Conservation (phyloP, 1,140 invertebrate species). For the Drosophila nebulosa region DNA sequence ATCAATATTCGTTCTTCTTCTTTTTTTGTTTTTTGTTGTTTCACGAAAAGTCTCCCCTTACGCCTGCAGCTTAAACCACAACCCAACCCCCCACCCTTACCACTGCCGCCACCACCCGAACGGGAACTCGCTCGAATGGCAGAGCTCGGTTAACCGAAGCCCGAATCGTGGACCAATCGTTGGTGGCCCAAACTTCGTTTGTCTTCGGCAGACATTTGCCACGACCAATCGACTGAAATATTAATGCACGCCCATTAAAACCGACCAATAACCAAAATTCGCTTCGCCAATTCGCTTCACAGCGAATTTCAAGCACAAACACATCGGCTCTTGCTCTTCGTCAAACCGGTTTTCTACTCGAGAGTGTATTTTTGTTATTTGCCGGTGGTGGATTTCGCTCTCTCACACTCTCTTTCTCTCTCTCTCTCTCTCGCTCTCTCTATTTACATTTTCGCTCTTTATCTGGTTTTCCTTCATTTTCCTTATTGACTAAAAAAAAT, state of each 20-base stretch:
- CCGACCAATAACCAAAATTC: slow-evolving; percentile 16
- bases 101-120: slow-evolving; percentile 22
- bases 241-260: slow-evolving; percentile 3
- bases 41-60: slow-evolving; percentile 29
- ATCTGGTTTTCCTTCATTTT: slow-evolving; percentile 36
- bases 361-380: neutral
- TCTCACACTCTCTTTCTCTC: slow-evolving; percentile 3
- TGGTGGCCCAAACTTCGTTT: neutral
- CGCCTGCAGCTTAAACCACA: slow-evolving; percentile 6
- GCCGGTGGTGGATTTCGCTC: slow-evolving; percentile 6
- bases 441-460: neutral
- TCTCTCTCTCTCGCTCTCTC: slow-evolving; percentile 14
- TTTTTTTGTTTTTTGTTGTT: neutral
- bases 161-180: slow-evolving; percentile 12
- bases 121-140: slow-evolving; percentile 13
- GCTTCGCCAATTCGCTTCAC: slow-evolving; percentile 26
- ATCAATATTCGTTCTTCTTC: slow-evolving; percentile 48
- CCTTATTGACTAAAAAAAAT: neutral
- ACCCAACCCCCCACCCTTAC: slow-evolving; percentile 20
- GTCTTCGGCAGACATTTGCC: slow-evolving; percentile 5
- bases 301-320: slow-evolving; percentile 5
- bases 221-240: slow-evolving; percentile 9
- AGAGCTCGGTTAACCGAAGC: slow-evolving; percentile 15
- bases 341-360: slow-evolving; percentile 37
- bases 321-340: slow-evolving; percentile 23